These are phyloP conservation scores for Lithophane leautieri DNA, from an alignment of 2,888 invertebrate genomes.

Conservation along the genomic window DNA sequence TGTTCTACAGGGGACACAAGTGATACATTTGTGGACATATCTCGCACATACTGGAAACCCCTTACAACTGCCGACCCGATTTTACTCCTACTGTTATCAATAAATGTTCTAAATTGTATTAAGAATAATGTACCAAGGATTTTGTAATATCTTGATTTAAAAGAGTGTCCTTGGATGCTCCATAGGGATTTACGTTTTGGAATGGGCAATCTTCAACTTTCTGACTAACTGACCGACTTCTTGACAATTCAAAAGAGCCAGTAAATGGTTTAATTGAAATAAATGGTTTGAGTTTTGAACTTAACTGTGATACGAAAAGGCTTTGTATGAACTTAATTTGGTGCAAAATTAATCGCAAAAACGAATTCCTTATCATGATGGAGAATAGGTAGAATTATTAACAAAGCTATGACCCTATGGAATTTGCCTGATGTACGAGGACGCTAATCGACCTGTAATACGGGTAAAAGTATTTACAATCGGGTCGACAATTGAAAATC, in stretches of 20 bases:
- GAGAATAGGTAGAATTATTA: neutral
- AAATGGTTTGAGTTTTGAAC: neutral
- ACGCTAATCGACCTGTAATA: neutral
- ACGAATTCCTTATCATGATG: neutral
- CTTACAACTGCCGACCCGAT: constrained; percentile 46
- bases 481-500: neutral
- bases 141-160: neutral
- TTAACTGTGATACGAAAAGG: neutral
- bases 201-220: too few relatives aligned
- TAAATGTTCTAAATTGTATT: neutral
- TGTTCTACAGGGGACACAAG: constrained; percentile 69
- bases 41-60: constrained; percentile 43
- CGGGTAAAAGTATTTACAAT: neutral
- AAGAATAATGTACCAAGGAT: neutral
- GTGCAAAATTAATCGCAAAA: neutral
- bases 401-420: neutral
- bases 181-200: neutral
- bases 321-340: neutral
- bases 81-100: neutral
- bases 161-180: neutral
- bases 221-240: too few relatives aligned
- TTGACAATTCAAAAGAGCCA: too few relatives aligned
- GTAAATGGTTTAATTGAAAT: too few relatives aligned
- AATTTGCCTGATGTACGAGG: neutral
- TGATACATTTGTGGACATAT: constrained; percentile 68